Conservation (phyloP, 2,888 invertebrate genomes). For the Anodontia alba region DNA sequence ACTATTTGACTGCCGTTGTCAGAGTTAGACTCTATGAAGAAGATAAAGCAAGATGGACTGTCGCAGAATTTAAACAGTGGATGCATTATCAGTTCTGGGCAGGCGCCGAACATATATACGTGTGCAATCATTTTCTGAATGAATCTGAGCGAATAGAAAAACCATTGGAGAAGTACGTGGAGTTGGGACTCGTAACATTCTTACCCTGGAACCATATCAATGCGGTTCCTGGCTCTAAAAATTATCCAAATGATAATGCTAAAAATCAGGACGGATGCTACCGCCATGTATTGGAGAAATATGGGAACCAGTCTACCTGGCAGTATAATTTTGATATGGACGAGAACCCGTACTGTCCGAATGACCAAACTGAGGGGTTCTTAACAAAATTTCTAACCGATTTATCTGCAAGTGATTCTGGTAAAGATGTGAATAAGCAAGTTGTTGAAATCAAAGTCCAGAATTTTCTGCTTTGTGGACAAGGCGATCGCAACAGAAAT, state of each 20-base stretch:
- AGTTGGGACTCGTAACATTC: not conserved
- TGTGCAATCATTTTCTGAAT: not conserved
- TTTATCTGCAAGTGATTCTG: not conserved
- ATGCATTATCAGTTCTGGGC: conserved; percentile 14
- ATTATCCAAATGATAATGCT: not conserved
- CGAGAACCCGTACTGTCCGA: conserved; percentile 5
- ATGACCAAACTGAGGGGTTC: not conserved
- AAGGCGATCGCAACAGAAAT: not conserved
- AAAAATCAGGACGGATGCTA: not conserved
- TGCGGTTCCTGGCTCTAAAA: not conserved
- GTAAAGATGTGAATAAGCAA: not conserved
- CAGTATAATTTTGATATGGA: conserved; percentile 18
- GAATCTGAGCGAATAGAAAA: not conserved
- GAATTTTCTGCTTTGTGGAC: not conserved
- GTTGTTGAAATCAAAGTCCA: not conserved
- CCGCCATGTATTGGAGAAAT: not conserved
- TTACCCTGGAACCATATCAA: conserved; percentile 4
- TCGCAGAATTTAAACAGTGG: conserved; percentile 19
- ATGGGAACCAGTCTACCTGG: not conserved
- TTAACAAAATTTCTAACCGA: not conserved
- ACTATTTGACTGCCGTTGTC: conserved; percentile 5
- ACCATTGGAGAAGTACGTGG: not conserved
- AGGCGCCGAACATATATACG: conserved; percentile 11
- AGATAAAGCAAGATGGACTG: conserved; percentile 1
- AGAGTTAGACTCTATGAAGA: not conserved